phyloP scores from a whole-genome alignment of 2,888 invertebrate genomes.

The Elegia similella region DNA sequence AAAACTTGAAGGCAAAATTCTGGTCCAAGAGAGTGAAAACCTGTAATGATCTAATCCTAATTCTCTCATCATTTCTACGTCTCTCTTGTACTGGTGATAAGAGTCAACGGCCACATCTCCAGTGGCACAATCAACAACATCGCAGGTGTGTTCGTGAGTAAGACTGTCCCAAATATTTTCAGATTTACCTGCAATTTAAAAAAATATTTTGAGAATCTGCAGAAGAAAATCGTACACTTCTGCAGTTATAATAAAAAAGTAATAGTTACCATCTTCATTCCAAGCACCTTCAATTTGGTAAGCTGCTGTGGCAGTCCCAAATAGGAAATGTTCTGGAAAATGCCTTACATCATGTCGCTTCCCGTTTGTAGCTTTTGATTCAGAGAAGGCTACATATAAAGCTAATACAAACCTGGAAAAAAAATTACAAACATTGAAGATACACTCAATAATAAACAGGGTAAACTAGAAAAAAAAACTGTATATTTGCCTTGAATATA shows the following conservation, averaged over 20 bases:
- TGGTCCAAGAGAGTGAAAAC: slow-evolving; percentile 81
- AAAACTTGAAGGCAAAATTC: slow-evolving; percentile 79
- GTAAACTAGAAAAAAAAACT: no score
- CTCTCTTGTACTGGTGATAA: slow-evolving; percentile 78
- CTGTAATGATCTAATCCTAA: slow-evolving; percentile 64
- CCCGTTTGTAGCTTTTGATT: not conserved
- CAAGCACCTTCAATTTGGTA: slow-evolving; percentile 36
- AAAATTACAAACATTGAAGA: not conserved
- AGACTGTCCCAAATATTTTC: slow-evolving; percentile 83
- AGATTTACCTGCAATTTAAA: slow-evolving; percentile 54
- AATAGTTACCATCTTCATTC: slow-evolving; percentile 31
- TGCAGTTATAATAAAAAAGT: no score
- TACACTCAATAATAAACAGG: no score
- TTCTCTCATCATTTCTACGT: slow-evolving; percentile 52
- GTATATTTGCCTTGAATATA: not conserved
- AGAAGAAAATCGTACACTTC: no score
- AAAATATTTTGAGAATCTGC: not conserved
- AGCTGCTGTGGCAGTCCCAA: slow-evolving; percentile 30
- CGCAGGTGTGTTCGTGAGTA: slow-evolving; percentile 26
- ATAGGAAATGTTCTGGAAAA: slow-evolving; percentile 31
- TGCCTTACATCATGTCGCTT: slow-evolving; percentile 21
- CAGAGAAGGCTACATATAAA: not conserved
- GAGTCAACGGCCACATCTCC: slow-evolving; percentile 80
- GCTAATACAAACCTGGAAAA: not conserved
- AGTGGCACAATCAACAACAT: slow-evolving; percentile 38